Evolutionary conservation across 2,888 invertebrate species (phyloP).

Genomic region (Crocallis elinguaria): DNA sequence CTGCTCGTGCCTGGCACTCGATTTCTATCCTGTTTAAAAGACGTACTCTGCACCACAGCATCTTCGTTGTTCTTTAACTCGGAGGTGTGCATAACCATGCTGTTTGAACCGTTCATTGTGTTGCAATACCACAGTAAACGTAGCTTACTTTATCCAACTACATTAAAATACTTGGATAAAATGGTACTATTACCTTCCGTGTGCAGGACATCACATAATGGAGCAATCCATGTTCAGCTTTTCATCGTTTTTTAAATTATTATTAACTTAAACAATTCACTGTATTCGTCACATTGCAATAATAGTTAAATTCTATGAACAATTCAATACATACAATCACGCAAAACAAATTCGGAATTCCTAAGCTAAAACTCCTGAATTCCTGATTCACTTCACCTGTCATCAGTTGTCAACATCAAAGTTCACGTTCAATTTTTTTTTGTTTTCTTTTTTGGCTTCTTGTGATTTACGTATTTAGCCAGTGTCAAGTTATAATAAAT

Average conservation of each 20-base stretch:
- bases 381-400: too few species aligned
- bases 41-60: slow-evolving; percentile 52
- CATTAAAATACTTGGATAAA: slow-evolving; percentile 15
- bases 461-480: too few species aligned
- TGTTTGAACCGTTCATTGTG: slow-evolving; percentile 69
- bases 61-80: slow-evolving; percentile 54
- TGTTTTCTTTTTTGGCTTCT: too few species aligned
- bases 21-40: slow-evolving; percentile 50
- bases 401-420: too few species aligned
- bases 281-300: slow-evolving; percentile 13
- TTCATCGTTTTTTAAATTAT: background rate
- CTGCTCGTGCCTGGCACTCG: slow-evolving; percentile 59
- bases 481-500: too few species aligned
- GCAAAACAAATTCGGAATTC: background rate
- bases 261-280: background rate
- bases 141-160: slow-evolving; percentile 16
- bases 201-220: background rate
- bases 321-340: background rate
- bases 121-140: slow-evolving; percentile 29
- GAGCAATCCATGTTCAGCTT: slow-evolving; percentile 9
- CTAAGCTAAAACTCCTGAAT: too few species aligned
- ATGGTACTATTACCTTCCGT: slow-evolving; percentile 16
- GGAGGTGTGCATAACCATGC: slow-evolving; percentile 55
- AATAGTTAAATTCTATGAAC: background rate
- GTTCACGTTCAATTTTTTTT: too few species aligned